Conservation (phyloP, 30 jellyfish, hydroid and myxozoan species). For the Aurelia coerulea region DNA sequence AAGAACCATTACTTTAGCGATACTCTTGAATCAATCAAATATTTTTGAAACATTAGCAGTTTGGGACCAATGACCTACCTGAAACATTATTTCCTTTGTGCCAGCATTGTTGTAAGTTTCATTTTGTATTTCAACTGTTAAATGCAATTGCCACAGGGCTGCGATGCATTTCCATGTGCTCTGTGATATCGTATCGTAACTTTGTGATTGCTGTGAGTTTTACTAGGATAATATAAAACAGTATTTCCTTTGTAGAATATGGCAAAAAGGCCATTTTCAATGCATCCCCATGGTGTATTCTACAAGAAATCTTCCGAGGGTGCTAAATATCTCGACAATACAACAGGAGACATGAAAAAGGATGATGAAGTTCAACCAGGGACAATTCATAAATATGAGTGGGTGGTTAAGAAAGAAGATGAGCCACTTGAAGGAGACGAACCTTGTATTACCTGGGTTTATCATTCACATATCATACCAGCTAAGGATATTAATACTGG, state of each 20-base stretch:
- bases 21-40: no score
- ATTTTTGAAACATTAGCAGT: no score
- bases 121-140: no score
- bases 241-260: slow-evolving; percentile 26
- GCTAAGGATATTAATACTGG: slow-evolving; percentile 71
- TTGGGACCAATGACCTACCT: no score
- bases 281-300: slow-evolving; percentile 84
- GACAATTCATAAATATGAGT: slow-evolving; percentile 37
- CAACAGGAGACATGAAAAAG: slow-evolving; percentile 45
- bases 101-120: no score
- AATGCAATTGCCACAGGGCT: no score
- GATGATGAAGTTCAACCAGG: slow-evolving; percentile 72
- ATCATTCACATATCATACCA: slow-evolving; percentile 62
- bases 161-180: no score
- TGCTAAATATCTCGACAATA: slow-evolving; percentile 57
- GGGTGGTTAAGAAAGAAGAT: slow-evolving; percentile 52
- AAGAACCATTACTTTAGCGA: no score
- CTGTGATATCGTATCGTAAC: no score
- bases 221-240: no score
- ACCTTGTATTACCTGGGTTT: slow-evolving; percentile 56
- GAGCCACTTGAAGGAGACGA: slow-evolving; percentile 63
- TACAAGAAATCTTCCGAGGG: slow-evolving; percentile 78
- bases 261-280: slow-evolving; percentile 51
- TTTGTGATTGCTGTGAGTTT: no score
- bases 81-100: no score